Evolutionary conservation across 2,888 invertebrate species (phyloP).

Genomic region (Polia nebulosa): DNA sequence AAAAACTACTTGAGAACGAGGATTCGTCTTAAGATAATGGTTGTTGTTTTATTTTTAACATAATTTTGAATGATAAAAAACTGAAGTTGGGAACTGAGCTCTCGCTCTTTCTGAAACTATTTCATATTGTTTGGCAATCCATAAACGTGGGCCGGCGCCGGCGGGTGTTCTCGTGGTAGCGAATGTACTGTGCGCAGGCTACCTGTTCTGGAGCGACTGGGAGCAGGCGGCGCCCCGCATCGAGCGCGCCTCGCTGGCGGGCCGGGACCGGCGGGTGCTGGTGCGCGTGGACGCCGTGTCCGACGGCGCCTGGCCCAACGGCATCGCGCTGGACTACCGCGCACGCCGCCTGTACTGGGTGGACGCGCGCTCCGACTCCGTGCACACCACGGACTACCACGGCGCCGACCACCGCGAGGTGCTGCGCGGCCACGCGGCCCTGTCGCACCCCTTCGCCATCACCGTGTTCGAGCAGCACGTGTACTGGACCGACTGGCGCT

Average conservation of each 20-base stretch:
- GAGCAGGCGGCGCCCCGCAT: constrained; percentile 94
- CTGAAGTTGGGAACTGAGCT: no score
- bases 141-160: no score
- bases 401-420: constrained; percentile 94
- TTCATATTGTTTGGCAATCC: no score
- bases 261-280: constrained; percentile 92
- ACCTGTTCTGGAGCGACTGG: constrained; percentile 97
- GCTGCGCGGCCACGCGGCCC: constrained; percentile 93
- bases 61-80: no score
- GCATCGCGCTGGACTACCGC: constrained; percentile 95
- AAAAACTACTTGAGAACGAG: no score
- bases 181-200: constrained; percentile 80
- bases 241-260: constrained; percentile 95
- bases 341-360: constrained; percentile 95
- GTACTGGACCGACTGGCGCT: constrained; percentile 98
- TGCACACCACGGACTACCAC: constrained; percentile 96
- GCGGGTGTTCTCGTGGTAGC: no score
- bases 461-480: constrained; percentile 96
- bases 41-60: no score
- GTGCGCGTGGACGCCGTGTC: constrained; percentile 90
- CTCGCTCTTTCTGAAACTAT: no score
- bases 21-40: no score
- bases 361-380: constrained; percentile 95
- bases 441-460: constrained; percentile 97
- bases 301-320: constrained; percentile 96